Evolutionary conservation across 2,888 invertebrate species (phyloP), one percentile per base, ranked within the genome.

Genomic region (Pristionchus mayeri): DNA sequence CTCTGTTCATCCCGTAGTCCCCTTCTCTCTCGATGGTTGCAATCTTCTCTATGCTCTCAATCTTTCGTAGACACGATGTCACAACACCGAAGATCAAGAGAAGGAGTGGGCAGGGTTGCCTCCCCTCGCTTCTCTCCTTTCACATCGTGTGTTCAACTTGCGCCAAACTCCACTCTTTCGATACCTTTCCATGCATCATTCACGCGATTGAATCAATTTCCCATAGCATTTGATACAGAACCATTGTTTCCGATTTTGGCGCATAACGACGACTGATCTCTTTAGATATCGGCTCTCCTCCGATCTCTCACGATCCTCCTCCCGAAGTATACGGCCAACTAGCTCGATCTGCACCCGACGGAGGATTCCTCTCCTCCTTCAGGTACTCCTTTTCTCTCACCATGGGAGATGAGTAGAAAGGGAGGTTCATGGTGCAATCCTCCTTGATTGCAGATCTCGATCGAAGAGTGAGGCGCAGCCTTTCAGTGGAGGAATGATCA

Each of bases 341-440:
- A 16, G 79, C 79, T 3, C 52, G 79, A 54, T 79, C 79, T 24
- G 79, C 79, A 0, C 79, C 79, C 34, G 79, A 79, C 54, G 50
- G 52, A 50, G 79, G 79, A 50, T 79, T 79, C 30, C 40, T 79
- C 30, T 52, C 79, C 79, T 48, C 76, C 24, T 79, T 79, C 79
- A 79, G 79, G 54, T 79, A 50, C 18, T n/a, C 44, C 75, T 2
- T n/a, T 71, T n/a, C 11, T 27, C 0, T n/a, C 27, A 7, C 13
- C 11, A 13, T 27, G 75, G 75, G 24, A 13, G 44, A 75, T 54
- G 54, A 54, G n/a, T 54, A 24, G n/a, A 24, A 24, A n/a, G 54
- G 2, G 24, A 6, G 54, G 24, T 54, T n/a, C n/a, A 30, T 13
- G 24, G 54, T 27, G 13, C 13, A 30, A 57, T 57, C 57, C 2